Percentiles rank a stretch among this genome's conserved stretches.
phyloP scores from a whole-genome alignment of 2,113 vertebrate species.

The Eolophus roseicapilla region DNA sequence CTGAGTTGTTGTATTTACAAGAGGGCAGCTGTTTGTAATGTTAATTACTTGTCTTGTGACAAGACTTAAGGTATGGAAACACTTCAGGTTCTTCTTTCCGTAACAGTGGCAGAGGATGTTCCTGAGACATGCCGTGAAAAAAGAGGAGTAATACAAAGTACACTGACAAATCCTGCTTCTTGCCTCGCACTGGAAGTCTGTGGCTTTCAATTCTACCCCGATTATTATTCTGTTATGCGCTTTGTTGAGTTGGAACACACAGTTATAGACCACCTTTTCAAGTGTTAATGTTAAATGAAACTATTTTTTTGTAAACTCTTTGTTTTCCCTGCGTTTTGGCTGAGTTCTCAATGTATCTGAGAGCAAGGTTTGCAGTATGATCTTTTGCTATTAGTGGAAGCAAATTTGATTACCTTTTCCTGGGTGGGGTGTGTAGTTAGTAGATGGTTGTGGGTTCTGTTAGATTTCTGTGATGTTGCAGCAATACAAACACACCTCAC shows the following conservation, averaged over 20 bases:
- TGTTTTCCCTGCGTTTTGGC: not conserved
- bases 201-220: not conserved
- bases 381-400: not conserved
- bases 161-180: rapidly evolving
- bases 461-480: not conserved
- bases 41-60: not conserved
- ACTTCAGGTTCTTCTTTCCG: no score
- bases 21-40: not conserved
- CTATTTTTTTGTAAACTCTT: not conserved
- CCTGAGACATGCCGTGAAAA: rapidly evolving
- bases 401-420: not conserved
- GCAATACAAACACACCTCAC: not conserved
- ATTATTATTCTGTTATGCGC: not conserved
- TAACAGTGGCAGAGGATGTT: no score
- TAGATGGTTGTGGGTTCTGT: not conserved
- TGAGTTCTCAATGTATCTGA: no score
- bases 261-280: not conserved
- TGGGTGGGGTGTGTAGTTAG: not conserved
- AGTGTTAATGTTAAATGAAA: not conserved
- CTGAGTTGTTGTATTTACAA: rapidly evolving
- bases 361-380: not conserved
- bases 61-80: not conserved
- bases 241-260: rapidly evolving
- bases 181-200: rapidly evolving
- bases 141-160: rapidly evolving